phyloP scores from a whole-genome alignment of 2,797 vertebrate species.

The Odontamblyopus rebecca region DNA sequence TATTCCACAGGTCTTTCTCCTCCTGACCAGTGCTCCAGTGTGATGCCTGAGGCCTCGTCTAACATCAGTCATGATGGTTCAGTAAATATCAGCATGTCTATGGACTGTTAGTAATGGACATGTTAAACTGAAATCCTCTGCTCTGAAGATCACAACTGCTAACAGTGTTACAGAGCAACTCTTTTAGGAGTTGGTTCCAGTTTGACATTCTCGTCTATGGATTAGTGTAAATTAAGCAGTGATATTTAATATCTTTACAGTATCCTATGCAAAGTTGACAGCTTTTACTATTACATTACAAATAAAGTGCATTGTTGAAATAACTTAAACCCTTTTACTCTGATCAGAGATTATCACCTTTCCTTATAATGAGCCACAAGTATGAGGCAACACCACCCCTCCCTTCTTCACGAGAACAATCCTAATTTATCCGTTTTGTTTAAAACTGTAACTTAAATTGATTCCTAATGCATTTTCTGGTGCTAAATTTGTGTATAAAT shows the following conservation, averaged over 20 bases:
- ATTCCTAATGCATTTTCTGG: neutral
- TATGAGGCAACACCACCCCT: too few relatives aligned
- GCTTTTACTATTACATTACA: neutral
- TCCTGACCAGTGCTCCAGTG: conserved; percentile 74
- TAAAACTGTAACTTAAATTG: neutral
- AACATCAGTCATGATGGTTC: conserved; percentile 61
- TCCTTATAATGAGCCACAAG: too few relatives aligned
- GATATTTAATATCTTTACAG: neutral
- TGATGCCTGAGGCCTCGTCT: conserved; percentile 69
- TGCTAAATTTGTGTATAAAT: too few relatives aligned
- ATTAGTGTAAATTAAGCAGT: neutral
- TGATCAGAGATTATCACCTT: too few relatives aligned
- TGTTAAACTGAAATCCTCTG: neutral
- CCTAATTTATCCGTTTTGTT: neutral
- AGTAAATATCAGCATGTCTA: conserved; percentile 70
- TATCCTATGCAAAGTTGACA: neutral
- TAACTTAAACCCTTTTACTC: neutral
- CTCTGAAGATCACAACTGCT: neutral
- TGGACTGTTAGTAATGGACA: conserved; percentile 78
- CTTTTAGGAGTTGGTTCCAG: neutral
- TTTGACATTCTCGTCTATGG: neutral
- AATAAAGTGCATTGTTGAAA: neutral
- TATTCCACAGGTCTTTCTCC: conserved; percentile 72
- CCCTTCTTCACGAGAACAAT: neutral
- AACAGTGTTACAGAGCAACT: too few relatives aligned